Evolutionary conservation across 1,140 invertebrate genomes (phyloP).

Genomic region (Nautilus pompilius): DNA sequence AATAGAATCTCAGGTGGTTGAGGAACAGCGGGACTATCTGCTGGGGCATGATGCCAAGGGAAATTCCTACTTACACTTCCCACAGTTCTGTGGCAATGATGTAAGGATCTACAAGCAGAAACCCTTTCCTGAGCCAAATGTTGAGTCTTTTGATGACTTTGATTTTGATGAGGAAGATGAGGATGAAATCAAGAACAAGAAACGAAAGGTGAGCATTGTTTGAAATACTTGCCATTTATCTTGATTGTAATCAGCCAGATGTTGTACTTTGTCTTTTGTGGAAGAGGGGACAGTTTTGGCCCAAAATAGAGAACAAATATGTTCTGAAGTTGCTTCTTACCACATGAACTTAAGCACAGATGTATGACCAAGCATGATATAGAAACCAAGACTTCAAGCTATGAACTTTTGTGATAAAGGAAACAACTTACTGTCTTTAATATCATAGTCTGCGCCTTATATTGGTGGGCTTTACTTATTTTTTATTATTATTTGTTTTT

Average conservation of each 20-base stretch:
- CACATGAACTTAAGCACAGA: too few species aligned
- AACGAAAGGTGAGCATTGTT: constrained; percentile 4
- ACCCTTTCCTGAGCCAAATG: constrained; percentile 22
- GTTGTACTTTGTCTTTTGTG: neutral
- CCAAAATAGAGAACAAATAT: too few species aligned
- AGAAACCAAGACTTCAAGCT: too few species aligned
- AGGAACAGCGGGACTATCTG: constrained; percentile 48
- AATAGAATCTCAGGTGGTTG: constrained; percentile 43
- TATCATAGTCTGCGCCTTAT: too few species aligned
- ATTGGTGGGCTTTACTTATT: too few species aligned
- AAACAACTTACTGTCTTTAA: too few species aligned
- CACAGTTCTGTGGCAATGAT: constrained; percentile 62
- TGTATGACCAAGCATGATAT: too few species aligned
- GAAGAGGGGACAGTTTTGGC: too few species aligned
- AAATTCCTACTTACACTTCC: constrained; percentile 63
- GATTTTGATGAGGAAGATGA: neutral
- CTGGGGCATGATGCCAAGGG: constrained; percentile 62
- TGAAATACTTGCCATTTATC: neutral
- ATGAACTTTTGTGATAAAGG: too few species aligned
- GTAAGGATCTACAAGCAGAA: constrained; percentile 61
- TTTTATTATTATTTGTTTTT: too few species aligned
- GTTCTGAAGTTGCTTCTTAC: too few species aligned
- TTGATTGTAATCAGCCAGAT: neutral
- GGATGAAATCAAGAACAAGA: constrained; percentile 8
- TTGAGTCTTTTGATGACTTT: constrained; percentile 6